These are phyloP conservation scores for Eulemur rubriventer DNA, from an alignment of 2,797 vertebrate species.

Conservation along the genomic window DNA sequence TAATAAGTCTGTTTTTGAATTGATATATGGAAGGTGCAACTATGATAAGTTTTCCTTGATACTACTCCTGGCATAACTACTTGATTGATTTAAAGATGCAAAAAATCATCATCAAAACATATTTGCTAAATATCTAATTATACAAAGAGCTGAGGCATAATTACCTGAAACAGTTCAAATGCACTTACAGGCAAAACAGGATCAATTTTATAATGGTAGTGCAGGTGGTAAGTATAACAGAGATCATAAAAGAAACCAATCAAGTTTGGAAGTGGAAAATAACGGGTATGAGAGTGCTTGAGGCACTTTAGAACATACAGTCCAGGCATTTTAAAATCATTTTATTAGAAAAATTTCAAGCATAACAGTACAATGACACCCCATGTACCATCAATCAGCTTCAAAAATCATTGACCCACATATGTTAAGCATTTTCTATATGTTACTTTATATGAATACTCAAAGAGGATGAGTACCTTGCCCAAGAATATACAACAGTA, in stretches of 20 bases:
- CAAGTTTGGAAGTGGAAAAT: neutral
- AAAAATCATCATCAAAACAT: neutral
- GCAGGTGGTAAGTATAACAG: neutral
- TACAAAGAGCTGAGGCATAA: neutral
- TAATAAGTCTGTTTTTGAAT: neutral
- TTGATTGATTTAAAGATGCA: conserved; percentile 47
- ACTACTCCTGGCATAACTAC: neutral
- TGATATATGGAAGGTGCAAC: neutral
- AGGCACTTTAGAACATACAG: neutral
- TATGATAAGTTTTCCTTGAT: neutral
- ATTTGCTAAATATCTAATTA: conserved; percentile 52
- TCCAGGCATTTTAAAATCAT: neutral
- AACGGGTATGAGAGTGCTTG: neutral
- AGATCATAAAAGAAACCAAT: neutral
- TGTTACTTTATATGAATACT: neutral
- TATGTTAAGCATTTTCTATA: neutral
- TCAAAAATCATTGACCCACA: neutral
- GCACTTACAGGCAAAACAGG: neutral
- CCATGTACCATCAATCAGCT: neutral
- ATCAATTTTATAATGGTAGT: neutral
- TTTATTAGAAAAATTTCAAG: neutral
- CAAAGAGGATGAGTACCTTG: conserved; percentile 14
- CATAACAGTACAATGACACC: neutral
- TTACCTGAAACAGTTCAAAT: neutral
- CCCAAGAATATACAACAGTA: conserved; percentile 45